Conservation (phyloP, 2,113 vertebrate species). For the Onychorhynchus coronatus region DNA sequence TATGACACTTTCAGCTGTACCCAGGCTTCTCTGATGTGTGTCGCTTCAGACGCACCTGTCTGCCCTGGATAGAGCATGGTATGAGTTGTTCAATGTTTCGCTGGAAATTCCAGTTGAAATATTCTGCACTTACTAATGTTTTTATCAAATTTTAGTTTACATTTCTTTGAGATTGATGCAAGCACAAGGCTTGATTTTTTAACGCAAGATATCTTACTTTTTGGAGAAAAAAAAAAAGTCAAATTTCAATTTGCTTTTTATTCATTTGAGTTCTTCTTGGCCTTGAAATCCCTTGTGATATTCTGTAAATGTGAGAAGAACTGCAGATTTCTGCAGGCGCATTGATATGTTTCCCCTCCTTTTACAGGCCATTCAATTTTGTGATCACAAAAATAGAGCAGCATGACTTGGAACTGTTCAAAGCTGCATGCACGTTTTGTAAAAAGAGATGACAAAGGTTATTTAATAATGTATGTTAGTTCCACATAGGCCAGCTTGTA, state of each 20-base stretch:
- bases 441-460: slow-evolving; percentile 82
- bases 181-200: slow-evolving; percentile 96
- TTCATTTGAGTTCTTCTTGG: slow-evolving; percentile 75
- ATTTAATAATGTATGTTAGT: slow-evolving; percentile 94
- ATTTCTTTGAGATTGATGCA: slow-evolving; percentile 86
- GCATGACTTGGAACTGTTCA: slow-evolving; percentile 93
- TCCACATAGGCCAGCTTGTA: slow-evolving; percentile 97
- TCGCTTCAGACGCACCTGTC: slow-evolving; percentile 69
- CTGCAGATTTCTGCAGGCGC: slow-evolving; percentile 77
- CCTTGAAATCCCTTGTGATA: slow-evolving; percentile 81
- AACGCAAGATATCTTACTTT: slow-evolving; percentile 85
- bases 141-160: slow-evolving; percentile 85
- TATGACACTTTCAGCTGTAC: slow-evolving; percentile 82
- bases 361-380: slow-evolving; percentile 80
- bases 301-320: slow-evolving; percentile 78
- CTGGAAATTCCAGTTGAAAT: slow-evolving; percentile 79
- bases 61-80: slow-evolving; percentile 76
- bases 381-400: slow-evolving; percentile 84
- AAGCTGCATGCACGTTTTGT: slow-evolving; percentile 96
- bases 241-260: slow-evolving; percentile 77
- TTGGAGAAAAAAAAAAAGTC: slow-evolving; percentile 66
- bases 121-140: slow-evolving; percentile 83
- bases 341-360: slow-evolving; percentile 74
- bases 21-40: slow-evolving; percentile 70
- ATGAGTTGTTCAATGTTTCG: slow-evolving; percentile 76